A percentile compares a stretch with the other conserved stretches of the same genome.
These are phyloP conservation scores for Menura novaehollandiae DNA, from an alignment of 2,113 vertebrate species.

Conservation along the genomic window DNA sequence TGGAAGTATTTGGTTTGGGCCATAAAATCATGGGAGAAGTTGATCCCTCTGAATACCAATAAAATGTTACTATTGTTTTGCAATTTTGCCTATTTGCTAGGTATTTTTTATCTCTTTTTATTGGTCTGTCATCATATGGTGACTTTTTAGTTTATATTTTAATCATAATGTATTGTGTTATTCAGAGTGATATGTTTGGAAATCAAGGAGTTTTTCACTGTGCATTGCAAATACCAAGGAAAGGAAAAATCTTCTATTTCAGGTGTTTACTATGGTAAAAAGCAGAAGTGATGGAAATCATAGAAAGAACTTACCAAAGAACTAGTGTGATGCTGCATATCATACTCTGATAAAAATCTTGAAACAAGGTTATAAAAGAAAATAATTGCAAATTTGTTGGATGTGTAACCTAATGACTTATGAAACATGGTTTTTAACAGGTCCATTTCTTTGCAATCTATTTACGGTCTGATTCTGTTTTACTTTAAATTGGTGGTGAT, in stretches of 20 bases:
- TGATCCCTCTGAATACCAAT: neutral
- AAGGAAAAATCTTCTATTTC: neutral
- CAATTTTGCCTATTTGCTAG: neutral
- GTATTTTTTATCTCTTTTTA: neutral
- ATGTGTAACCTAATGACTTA: neutral
- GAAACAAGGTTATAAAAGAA: neutral
- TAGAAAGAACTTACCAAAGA: neutral
- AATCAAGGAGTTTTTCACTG: neutral
- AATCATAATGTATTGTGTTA: neutral
- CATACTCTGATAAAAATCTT: neutral
- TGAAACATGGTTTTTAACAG: neutral
- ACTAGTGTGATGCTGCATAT: neutral
- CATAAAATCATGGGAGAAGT: neutral
- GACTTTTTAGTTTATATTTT: neutral
- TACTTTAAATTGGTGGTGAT: neutral
- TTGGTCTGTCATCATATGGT: neutral
- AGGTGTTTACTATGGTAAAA: neutral
- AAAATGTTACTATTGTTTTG: neutral
- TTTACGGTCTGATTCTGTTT: neutral
- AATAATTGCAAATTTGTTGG: neutral
- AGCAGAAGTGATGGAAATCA: neutral
- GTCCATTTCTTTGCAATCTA: neutral
- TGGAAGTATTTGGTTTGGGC: neutral
- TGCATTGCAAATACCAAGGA: rapidly evolving
- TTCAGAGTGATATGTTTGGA: neutral